Evolutionary conservation across 2,888 invertebrate species (phyloP), one percentile per base, ranked within the genome.

Genomic region (Chaitophorus viminalis): DNA sequence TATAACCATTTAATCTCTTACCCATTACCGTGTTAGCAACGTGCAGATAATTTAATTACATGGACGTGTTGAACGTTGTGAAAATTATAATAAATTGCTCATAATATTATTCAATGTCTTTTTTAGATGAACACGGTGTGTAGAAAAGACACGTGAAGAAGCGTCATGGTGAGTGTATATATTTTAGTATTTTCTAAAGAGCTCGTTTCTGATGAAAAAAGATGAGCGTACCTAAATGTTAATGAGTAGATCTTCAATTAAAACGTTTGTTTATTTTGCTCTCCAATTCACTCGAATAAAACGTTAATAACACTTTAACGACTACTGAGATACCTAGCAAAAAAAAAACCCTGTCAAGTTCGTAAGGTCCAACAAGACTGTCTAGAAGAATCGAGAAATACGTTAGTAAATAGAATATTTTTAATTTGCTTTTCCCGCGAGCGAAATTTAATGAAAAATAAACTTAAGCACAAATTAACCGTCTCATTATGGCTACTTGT

Each of bases 241-340:
- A 75, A 83, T n/a, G 83, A 83, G 83, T 60, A 75, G 39, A 75
- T 60, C 60, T 83, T 83, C 83, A 83, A 83, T 83, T 83, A 83
- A 75, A 75, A 60, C 36, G 74, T 29, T 74, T 83, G 75, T 83
- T 83, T 83, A 83, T 83, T 75, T 83, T 75, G 60, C 60, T 39
- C 75, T 83, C 29, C 33, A 5, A 36, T 74, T 72, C 54, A 33
- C n/a, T 82, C 11, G 29, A 82, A 82, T 74, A 82, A 74, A 54
- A 82, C 36, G 54, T 75, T 75, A 75, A 83, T 75, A 39, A 75
- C 52, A 52, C 72, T 82, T 82, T 60, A 75, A 83, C n/a, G 74
- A 83, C 39, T 60, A 39, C 36, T 25, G 83, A 36, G 75, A 75
- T 21, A 39, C 29, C 36, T 83, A 52, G 52, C 46, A 72, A n/a